Percentiles rank a stretch among this genome's conserved stretches.
These are phyloP conservation scores for Jordanella pulchra DNA, from an alignment of 2,797 vertebrate genomes.

Conservation along the genomic window DNA sequence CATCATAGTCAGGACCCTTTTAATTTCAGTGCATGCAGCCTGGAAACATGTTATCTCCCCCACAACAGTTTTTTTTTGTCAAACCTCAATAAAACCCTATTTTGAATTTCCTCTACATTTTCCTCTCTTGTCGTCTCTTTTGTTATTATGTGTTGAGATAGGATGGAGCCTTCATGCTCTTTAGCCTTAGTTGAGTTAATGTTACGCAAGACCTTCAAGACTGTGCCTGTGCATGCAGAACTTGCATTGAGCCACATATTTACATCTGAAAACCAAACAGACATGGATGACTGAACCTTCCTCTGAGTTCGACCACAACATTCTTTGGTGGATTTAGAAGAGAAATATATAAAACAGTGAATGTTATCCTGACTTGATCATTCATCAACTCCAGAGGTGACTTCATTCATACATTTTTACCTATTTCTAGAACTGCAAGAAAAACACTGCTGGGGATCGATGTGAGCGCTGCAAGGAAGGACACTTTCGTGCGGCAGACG, in stretches of 20 bases:
- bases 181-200: slow-evolving; percentile 23
- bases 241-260: slow-evolving; percentile 24
- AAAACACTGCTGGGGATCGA: slow-evolving; percentile 88
- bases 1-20: slow-evolving; percentile 38
- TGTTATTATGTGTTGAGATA: slow-evolving; percentile 6
- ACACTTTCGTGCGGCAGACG: slow-evolving; percentile 82
- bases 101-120: slow-evolving; percentile 2
- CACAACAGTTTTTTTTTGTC: background rate
- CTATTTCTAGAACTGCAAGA: slow-evolving; percentile 84
- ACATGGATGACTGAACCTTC: slow-evolving; percentile 12
- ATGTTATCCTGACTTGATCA: background rate
- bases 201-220: slow-evolving; percentile 59
- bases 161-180: slow-evolving; percentile 20
- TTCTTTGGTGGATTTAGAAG: slow-evolving; percentile 8
- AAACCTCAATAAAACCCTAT: slow-evolving; percentile 6
- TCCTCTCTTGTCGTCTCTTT: slow-evolving; percentile 1
- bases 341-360: background rate
- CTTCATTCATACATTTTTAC: slow-evolving; percentile 32
- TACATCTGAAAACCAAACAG: slow-evolving; percentile 29
- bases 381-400: background rate
- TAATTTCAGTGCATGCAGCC: slow-evolving; percentile 1
- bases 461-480: slow-evolving; percentile 92
- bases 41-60: background rate
- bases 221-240: slow-evolving; percentile 46
- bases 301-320: slow-evolving; percentile 10